Percentiles rank a stretch among this genome's conserved stretches.
Evolutionary conservation across 2,888 invertebrate species (phyloP).

Genomic region (Parasteatoda lunata): DNA sequence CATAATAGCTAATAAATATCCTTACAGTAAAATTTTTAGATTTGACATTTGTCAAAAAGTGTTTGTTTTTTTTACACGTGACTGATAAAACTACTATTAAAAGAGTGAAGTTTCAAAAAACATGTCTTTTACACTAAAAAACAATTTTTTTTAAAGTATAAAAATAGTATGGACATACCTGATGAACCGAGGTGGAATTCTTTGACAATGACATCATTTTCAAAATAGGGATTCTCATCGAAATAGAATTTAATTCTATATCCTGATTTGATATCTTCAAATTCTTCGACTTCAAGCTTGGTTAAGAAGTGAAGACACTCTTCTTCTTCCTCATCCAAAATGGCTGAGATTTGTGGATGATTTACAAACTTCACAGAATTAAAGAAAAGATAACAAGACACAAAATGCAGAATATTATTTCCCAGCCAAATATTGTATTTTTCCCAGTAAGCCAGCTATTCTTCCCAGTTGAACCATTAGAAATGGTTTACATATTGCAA

Average conservation of each 20-base stretch:
- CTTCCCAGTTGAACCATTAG: no score
- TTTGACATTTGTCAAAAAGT: no score
- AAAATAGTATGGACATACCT: slow-evolving; percentile 73
- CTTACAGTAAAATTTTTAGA: no score
- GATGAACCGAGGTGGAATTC: slow-evolving; percentile 83
- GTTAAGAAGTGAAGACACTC: slow-evolving; percentile 83
- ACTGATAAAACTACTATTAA: no score
- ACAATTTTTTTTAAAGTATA: no score
- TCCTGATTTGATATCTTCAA: slow-evolving; percentile 89
- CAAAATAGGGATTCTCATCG: slow-evolving; percentile 87
- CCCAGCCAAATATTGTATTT: neutral
- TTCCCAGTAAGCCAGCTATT: no score
- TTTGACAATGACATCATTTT: slow-evolving; percentile 85
- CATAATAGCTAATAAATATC: no score
- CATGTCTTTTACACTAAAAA: neutral
- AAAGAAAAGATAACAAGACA: slow-evolving; percentile 13
- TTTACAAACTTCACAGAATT: slow-evolving; percentile 81
- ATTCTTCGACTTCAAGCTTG: slow-evolving; percentile 87
- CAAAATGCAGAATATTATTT: neutral
- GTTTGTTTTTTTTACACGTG: no score
- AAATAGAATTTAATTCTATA: slow-evolving; percentile 85
- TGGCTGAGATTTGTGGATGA: slow-evolving; percentile 87
- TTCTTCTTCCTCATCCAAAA: slow-evolving; percentile 88
- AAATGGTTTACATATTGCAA: no score
- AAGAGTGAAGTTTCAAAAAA: neutral